A percentile compares a stretch with the other conserved stretches of the same genome.
Conservation (phyloP, 2,797 vertebrate species). For the Acrocephalus scirpaceus region DNA sequence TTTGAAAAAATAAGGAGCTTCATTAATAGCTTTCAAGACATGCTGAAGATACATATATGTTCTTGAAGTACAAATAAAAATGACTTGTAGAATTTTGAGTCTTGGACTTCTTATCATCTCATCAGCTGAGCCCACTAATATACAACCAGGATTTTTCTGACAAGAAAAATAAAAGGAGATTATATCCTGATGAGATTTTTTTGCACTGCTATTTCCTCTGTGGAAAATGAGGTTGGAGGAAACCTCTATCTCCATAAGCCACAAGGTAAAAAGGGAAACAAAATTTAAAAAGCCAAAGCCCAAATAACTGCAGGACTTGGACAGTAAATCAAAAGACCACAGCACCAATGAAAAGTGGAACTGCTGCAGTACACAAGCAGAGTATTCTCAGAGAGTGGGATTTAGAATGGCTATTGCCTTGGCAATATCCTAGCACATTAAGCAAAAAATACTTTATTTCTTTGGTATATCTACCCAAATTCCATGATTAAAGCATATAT, state of each 20-base stretch:
- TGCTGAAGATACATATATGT: not conserved
- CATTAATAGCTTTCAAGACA: not conserved
- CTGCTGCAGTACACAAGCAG: not conserved
- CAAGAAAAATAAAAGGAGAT: slow-evolving; percentile 34
- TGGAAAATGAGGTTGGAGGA: slow-evolving; percentile 39
- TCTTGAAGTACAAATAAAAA: slow-evolving; percentile 3
- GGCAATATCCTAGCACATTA: not conserved
- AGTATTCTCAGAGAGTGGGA: not conserved
- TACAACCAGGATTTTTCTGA: not conserved
- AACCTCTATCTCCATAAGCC: slow-evolving; percentile 8
- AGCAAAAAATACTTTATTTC: not conserved
- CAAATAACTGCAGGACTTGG: not conserved
- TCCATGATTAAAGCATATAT: not conserved
- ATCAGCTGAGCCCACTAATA: not conserved
- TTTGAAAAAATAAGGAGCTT: not conserved
- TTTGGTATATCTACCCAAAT: not conserved
- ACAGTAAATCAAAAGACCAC: not conserved
- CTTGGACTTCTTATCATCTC: not conserved
- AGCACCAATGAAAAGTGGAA: not conserved
- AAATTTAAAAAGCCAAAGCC: slow-evolving; percentile 22
- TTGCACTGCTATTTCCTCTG: slow-evolving; percentile 23
- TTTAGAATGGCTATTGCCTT: not conserved
- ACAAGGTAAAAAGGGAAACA: not conserved
- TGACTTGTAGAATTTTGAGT: not conserved
- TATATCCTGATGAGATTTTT: slow-evolving; percentile 8